Evolutionary conservation across 1,140 invertebrate genomes (phyloP), one percentile per base, ranked within the genome.

Genomic region (Solen grandis): DNA sequence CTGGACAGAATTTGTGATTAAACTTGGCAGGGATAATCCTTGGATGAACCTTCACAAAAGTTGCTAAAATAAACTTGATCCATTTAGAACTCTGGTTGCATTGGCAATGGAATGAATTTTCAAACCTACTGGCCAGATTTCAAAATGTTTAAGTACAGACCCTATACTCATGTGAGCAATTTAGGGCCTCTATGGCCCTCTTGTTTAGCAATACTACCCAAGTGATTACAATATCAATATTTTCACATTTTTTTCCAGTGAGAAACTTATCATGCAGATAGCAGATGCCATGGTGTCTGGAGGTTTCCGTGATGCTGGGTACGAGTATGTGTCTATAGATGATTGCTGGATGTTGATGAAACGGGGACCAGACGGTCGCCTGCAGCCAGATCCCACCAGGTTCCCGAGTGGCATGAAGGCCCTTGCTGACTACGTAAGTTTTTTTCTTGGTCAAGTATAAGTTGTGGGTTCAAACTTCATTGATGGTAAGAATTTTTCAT

Each of bases 361-460:
- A 77, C 92, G 98, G 57, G 95, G 95, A 88, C 89, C 93, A 16
- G 91, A 94, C 85, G 97, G 97, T 16, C 93, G 95, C 81, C 94
- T 99, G n/a, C 95, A 96, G 78, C 94, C 97, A 14, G 97, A 99
- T 92, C 94, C 95, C 59, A 93, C 95, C 77, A 92, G 98, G 82
- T 99, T 99, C 92, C 97, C 97, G 1, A 96, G 95, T 90, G 98
- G 98, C 84, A 98, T 99, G 91, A 96, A 96, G 92, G 95, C 95
- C 81, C 93, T 99, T 38, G 93, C 96, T 59, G 95, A 98, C 93
- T 99, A 99, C 94, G 97, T 99, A 93, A 95, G 96, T 77, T 22
- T 62, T 80, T 66, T 2, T n/a, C n/a, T 14, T 33, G 13, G 22
- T 63, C 27, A n/a, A n/a, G 25, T 54, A 54, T 54, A n/a, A 19